Evolutionary conservation across 2,888 invertebrate genomes (phyloP), one percentile per base, ranked within the genome.

Genomic region (Drosophila recens): DNA sequence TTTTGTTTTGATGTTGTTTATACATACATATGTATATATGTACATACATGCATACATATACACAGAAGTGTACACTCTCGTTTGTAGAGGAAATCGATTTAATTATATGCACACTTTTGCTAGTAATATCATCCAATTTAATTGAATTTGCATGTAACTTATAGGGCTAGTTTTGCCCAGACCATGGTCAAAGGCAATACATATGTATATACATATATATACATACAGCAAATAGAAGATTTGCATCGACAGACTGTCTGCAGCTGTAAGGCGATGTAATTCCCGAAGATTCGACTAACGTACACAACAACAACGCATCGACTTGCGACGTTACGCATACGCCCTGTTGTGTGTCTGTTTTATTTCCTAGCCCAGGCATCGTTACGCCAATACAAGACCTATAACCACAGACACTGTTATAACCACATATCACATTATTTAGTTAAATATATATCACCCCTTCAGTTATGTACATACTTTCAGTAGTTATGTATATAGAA

Each of bases 101-200:
- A 84, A 84, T 72, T 65, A 64, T 64, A 75, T 83, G 51, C 71
- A 68, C 45, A 56, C 66, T 34, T 48, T 70, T 49, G 61, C 34
- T 51, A 73, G 67, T 67, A 82, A 65, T 75, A 30, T 58, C 34
- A 77, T 68, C 49, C 61, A 72, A 59, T 63, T 83, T 56, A 69
- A 71, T 77, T 67, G 61, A 61, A 68, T 83, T 83, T 71, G 46
- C 68, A 73, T 75, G 53, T 40, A 56, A 53, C 62, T 67, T 68
- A 63, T 57, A 51, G 67, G 76, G 45, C 17, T 27, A 17, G 23
- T 27, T 48, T 27, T 48, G 48, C 38, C 23, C 53, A 45, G 33
- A 17, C 45, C 33, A 34, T 34, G 33, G 5, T 3, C 49, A 33
- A 11, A 6, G 13, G 17, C 15, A 17, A 15, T 10, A 42, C 5